Evolutionary conservation across 1,140 invertebrate species (phyloP).

Genomic region (Drosophila mojavensis): DNA sequence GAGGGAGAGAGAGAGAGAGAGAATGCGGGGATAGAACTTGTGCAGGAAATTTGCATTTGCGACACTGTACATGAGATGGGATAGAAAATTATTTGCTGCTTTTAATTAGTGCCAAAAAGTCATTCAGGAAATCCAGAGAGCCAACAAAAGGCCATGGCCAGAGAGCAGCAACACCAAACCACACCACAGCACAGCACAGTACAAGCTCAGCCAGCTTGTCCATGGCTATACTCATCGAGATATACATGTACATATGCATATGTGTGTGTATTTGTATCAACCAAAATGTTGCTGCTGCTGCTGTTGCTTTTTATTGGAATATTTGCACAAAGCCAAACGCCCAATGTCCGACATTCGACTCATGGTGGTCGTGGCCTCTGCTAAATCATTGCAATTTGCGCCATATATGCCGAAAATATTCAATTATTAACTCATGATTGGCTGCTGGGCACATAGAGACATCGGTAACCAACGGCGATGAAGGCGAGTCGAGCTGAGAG

Average conservation of each 20-base stretch:
- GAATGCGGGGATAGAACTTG: not conserved
- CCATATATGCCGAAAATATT: slow-evolving; percentile 61
- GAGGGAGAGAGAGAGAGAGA: not conserved
- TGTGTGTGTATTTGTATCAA: slow-evolving; percentile 22
- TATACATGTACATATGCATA: slow-evolving; percentile 31
- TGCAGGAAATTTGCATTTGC: slow-evolving; percentile 56
- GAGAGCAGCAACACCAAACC: not conserved
- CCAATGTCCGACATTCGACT: slow-evolving; percentile 18
- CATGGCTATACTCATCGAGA: slow-evolving; percentile 15
- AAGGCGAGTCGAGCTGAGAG: too few relatives aligned
- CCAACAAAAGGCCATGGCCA: slow-evolving; percentile 23
- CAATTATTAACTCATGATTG: slow-evolving; percentile 68
- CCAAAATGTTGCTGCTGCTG: slow-evolving; percentile 3
- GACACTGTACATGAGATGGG: slow-evolving; percentile 49
- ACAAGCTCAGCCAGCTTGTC: slow-evolving; percentile 53
- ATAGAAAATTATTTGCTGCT: slow-evolving; percentile 75
- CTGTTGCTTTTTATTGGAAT: slow-evolving; percentile 49
- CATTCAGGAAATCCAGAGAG: slow-evolving; percentile 61
- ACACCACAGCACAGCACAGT: not conserved
- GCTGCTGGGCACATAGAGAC: slow-evolving; percentile 23
- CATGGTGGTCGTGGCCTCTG: not conserved
- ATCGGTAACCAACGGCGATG: not conserved
- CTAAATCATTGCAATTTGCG: slow-evolving; percentile 52
- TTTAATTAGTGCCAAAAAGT: slow-evolving; percentile 81
- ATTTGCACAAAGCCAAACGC: slow-evolving; percentile 50